These are phyloP conservation scores for Oligia strigilis DNA, from an alignment of 2,888 invertebrate species.

Conservation along the genomic window DNA sequence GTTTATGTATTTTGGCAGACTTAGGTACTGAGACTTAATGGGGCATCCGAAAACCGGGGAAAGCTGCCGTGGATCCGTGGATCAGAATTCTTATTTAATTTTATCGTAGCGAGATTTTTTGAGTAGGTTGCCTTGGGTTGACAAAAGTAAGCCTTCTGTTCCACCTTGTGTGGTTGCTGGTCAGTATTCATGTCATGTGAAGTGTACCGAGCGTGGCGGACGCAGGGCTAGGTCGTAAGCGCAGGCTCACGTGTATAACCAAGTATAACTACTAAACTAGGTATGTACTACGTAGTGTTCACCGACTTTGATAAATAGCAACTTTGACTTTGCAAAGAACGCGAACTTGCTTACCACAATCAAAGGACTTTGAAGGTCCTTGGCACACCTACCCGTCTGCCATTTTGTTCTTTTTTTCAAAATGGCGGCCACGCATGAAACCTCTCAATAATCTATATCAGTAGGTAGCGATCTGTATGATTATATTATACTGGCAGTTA, in stretches of 20 bases:
- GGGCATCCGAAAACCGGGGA: background rate
- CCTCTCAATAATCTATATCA: too few relatives aligned
- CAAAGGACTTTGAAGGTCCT: too few relatives aligned
- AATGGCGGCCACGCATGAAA: too few relatives aligned
- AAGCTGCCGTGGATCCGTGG: background rate
- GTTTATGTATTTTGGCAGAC: background rate
- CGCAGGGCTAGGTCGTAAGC: background rate
- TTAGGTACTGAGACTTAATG: background rate
- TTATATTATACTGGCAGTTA: too few relatives aligned
- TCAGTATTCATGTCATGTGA: constrained; percentile 15
- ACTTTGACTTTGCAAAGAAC: background rate
- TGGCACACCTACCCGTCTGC: too few relatives aligned
- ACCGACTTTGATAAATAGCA: background rate
- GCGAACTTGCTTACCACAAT: too few relatives aligned
- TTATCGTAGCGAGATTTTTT: background rate
- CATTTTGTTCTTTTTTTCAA: too few relatives aligned
- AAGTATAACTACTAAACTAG: background rate
- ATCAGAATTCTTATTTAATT: background rate
- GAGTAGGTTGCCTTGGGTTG: background rate
- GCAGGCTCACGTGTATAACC: background rate
- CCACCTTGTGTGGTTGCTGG: background rate
- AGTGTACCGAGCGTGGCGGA: constrained; percentile 4
- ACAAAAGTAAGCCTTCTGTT: background rate
- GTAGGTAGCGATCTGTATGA: too few relatives aligned
- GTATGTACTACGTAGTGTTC: background rate